Base-by-base conservation (phyloP, 2,113 vertebrate genomes). In the Lepus timidus region DNA sequence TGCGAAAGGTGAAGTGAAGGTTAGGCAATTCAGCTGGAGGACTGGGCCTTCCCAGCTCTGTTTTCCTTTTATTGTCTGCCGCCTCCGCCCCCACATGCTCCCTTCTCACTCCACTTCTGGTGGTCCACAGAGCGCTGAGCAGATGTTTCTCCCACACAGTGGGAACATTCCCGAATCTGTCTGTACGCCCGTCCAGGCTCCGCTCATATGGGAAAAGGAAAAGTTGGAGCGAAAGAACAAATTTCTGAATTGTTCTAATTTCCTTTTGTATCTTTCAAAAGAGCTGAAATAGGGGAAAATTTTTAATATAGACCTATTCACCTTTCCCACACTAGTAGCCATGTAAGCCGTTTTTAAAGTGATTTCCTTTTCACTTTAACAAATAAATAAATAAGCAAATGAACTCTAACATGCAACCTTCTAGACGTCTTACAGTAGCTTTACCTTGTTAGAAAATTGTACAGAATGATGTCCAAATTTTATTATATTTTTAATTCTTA, bases 91-190 rank as follows among this genome's bases (percentile, higher is more conserved):
- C 73, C 36, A n/a, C 85, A 31, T 0, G 2, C 29, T 88, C 76
- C 49, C 51, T 0, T 55, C 83, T 90, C 1, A 0, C 88, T 81
- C 44, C 61, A 51, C 70, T 95, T 90, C 29, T 12, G 33, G 94
- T 98, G 97, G 78, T 89, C 95, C 95, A 31, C 17, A 44, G 44
- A 12, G 85, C 31, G 11, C 31, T 33, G 64, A 73, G 89, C 97
- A 98, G 98, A 96, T 98, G 98, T 97, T 95, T 92, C 94, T 96
- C 96, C 97, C 96, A 96, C 96, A 96, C 96, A 95, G 83, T 95
- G 85, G 58, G 96, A 85, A 87, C 96, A 79, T 87, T 96, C 93
- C 96, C 96, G 95, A 68, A 92, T 88, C 93, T 64, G 87, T 95
- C 85, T 86, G 62, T 58, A 31, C 44, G 44, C 68, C 51, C 86